These are phyloP conservation scores for Sula dactylatra DNA, from an alignment of 2,113 vertebrate genomes.

Conservation along the genomic window DNA sequence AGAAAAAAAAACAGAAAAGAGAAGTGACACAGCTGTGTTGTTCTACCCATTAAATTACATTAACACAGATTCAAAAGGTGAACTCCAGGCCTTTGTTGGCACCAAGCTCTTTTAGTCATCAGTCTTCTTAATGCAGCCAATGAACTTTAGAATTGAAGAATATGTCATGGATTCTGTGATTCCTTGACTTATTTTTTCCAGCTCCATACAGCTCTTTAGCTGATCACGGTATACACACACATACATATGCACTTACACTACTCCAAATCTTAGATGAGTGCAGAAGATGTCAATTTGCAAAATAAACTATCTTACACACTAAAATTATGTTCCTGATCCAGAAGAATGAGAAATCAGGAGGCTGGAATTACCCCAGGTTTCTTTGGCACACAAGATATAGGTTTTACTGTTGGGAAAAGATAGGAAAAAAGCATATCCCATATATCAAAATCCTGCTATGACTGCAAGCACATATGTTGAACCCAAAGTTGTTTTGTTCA, in stretches of 20 bases:
- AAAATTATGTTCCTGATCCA: not conserved
- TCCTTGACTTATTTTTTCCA: not conserved
- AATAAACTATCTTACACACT: not conserved
- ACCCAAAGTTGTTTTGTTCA: not conserved
- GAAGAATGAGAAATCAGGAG: not conserved
- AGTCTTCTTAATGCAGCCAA: not conserved
- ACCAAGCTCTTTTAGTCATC: not conserved
- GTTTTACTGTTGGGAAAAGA: not conserved
- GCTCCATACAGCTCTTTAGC: not conserved
- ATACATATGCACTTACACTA: not conserved
- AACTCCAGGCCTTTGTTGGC: not conserved
- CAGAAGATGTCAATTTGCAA: not conserved
- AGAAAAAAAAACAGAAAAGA: not conserved
- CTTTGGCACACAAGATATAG: not conserved
- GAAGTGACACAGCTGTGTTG: not conserved
- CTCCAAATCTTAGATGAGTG: not conserved
- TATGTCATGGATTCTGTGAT: not conserved
- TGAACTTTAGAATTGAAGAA: not conserved
- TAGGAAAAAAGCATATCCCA: not conserved
- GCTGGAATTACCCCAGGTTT: not conserved
- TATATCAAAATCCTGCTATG: not conserved
- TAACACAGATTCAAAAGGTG: not conserved
- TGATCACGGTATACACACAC: not conserved
- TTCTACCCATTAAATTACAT: conserved; percentile 21
- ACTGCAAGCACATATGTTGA: not conserved